Evolutionary conservation across 2,113 vertebrate species (phyloP).

Genomic region (Chaetodon trifascialis): DNA sequence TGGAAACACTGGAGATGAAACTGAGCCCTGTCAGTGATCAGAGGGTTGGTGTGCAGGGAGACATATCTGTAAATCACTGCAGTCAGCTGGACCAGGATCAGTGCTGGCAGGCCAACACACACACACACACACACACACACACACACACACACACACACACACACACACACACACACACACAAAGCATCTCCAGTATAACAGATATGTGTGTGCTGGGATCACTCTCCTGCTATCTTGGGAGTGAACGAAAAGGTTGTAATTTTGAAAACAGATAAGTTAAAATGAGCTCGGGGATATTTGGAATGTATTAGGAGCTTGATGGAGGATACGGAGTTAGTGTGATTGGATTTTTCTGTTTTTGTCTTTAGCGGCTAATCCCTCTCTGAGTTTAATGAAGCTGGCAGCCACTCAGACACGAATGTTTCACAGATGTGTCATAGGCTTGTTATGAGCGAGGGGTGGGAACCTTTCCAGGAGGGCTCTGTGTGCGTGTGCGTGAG

Average conservation of each 20-base stretch:
- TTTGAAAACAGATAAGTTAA: neutral
- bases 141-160: neutral
- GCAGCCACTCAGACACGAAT: conserved; percentile 18
- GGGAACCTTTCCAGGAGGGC: conserved; percentile 6
- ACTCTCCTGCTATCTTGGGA: conserved; percentile 7
- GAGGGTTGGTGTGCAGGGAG: conserved; percentile 19
- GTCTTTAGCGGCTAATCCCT: neutral
- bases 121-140: conserved; percentile 15
- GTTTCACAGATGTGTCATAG: conserved; percentile 49
- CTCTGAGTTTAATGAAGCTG: conserved; percentile 30
- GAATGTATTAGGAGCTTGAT: neutral
- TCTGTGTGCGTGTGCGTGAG: neutral
- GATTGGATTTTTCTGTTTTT: conserved; percentile 4
- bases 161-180: neutral
- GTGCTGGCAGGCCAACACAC: neutral
- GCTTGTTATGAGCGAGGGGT: conserved; percentile 1
- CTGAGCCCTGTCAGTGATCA: neutral
- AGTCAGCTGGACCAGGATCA: conserved; percentile 11
- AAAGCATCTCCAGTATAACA: conserved; percentile 4
- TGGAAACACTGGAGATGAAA: conserved; percentile 48
- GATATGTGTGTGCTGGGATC: conserved; percentile 14
- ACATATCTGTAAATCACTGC: conserved; percentile 20
- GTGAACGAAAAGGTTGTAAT: neutral
- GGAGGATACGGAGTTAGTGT: neutral
- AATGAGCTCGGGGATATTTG: neutral